Percentiles rank a stretch among this genome's conserved stretches.
Conservation (phyloP, 1,140 invertebrate species). For the Riptortus pedestris region DNA sequence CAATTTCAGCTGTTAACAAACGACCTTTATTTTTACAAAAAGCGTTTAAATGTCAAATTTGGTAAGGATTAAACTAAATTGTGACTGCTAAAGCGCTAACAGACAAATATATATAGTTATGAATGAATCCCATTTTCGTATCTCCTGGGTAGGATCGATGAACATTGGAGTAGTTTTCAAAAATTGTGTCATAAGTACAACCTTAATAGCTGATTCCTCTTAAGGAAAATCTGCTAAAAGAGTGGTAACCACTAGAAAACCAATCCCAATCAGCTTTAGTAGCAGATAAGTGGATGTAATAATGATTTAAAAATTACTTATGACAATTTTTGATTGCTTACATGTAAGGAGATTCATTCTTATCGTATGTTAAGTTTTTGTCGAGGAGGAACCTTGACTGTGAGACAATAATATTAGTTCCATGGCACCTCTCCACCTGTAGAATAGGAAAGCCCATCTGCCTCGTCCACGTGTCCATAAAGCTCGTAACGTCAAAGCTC, state of each 20-base stretch:
- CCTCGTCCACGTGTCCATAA: constrained; percentile 86
- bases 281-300: neutral
- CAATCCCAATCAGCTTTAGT: neutral
- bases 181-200: no score
- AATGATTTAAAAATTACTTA: neutral
- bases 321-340: constrained; percentile 37
- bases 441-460: constrained; percentile 88
- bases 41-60: no score
- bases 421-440: constrained; percentile 44
- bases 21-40: no score
- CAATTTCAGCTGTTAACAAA: no score
- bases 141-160: no score
- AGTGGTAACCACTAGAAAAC: neutral
- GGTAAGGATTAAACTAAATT: no score
- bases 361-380: constrained; percentile 43
- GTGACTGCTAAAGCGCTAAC: no score
- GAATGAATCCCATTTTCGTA: no score
- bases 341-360: constrained; percentile 47
- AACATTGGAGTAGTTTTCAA: no score
- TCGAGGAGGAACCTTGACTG: constrained; percentile 65
- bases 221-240: neutral
- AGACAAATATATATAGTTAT: no score
- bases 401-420: constrained; percentile 47
- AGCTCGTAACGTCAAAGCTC: constrained; percentile 41
- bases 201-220: no score